These are phyloP conservation scores for Syrphus vitripennis DNA, from an alignment of 2,888 invertebrate genomes.

Conservation along the genomic window DNA sequence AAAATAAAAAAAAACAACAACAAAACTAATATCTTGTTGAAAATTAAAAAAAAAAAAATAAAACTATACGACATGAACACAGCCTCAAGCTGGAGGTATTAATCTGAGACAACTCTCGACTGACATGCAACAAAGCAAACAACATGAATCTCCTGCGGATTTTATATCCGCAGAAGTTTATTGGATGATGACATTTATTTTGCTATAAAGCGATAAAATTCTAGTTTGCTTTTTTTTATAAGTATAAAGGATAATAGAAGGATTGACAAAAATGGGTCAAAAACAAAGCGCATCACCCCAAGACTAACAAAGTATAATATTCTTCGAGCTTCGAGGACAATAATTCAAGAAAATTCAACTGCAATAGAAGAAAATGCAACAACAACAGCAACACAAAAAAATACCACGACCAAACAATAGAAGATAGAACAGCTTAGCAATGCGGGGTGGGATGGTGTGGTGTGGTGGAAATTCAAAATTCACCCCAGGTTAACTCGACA, in stretches of 20 bases:
- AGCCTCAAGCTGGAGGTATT: slow-evolving; percentile 41
- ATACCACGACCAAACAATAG: slow-evolving; percentile 10
- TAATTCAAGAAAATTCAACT: slow-evolving; percentile 18
- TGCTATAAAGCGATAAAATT: slow-evolving; percentile 28
- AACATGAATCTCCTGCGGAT: slow-evolving; percentile 9
- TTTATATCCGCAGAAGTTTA: slow-evolving; percentile 29
- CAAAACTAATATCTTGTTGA: not conserved
- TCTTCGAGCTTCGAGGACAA: slow-evolving; percentile 19
- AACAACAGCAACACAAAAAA: too few relatives aligned
- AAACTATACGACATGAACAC: not conserved
- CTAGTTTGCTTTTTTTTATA: slow-evolving; percentile 19
- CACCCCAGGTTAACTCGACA: slow-evolving; percentile 66
- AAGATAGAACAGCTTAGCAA: not conserved
- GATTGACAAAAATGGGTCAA: slow-evolving; percentile 21
- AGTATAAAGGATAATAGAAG: not conserved
- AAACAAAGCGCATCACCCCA: slow-evolving; percentile 8
- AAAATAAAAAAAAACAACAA: not conserved
- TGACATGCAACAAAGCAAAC: slow-evolving; percentile 15
- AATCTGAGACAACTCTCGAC: slow-evolving; percentile 37
- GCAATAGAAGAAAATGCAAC: not conserved
- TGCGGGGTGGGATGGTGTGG: not conserved
- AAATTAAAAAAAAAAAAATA: slow-evolving; percentile 2
- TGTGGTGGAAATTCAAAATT: not conserved
- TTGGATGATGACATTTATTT: slow-evolving; percentile 30
- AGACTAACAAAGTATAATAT: not conserved